These are phyloP conservation scores for Actenoides lindsayi DNA, from an alignment of 2,113 vertebrate genomes.

Conservation along the genomic window DNA sequence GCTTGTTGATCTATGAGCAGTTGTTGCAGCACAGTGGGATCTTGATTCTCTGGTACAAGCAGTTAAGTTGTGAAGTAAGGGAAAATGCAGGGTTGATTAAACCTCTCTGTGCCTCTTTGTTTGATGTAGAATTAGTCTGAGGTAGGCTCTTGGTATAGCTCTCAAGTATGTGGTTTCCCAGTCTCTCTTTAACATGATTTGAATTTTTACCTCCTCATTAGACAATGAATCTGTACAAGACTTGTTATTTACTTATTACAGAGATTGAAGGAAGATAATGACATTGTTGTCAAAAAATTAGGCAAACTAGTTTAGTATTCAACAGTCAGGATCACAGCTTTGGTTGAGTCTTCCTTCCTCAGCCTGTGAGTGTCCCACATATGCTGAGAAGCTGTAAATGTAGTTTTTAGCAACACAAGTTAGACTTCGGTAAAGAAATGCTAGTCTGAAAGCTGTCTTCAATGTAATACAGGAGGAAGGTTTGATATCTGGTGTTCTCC, in stretches of 20 bases:
- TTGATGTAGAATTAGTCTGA: not conserved
- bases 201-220: not conserved
- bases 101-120: not conserved
- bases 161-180: not conserved
- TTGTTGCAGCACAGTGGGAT: not conserved
- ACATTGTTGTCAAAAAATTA: not conserved
- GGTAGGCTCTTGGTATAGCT: not conserved
- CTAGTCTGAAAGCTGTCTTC: not conserved
- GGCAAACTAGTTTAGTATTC: not conserved
- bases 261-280: not conserved
- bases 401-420: not conserved
- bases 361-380: not conserved
- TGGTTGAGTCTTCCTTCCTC: not conserved
- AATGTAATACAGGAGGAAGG: not conserved
- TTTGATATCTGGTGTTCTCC: not conserved
- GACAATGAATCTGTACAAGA: not conserved
- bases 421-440: not conserved
- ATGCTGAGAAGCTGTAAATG: not conserved
- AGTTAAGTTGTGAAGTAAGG: not conserved
- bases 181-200: not conserved
- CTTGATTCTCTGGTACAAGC: not conserved
- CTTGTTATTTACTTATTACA: not conserved
- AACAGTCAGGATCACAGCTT: not conserved
- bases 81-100: not conserved
- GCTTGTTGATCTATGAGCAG: fast-evolving